Base-by-base conservation (phyloP, 2,888 invertebrate genomes). In the Sycophila texana region DNA sequence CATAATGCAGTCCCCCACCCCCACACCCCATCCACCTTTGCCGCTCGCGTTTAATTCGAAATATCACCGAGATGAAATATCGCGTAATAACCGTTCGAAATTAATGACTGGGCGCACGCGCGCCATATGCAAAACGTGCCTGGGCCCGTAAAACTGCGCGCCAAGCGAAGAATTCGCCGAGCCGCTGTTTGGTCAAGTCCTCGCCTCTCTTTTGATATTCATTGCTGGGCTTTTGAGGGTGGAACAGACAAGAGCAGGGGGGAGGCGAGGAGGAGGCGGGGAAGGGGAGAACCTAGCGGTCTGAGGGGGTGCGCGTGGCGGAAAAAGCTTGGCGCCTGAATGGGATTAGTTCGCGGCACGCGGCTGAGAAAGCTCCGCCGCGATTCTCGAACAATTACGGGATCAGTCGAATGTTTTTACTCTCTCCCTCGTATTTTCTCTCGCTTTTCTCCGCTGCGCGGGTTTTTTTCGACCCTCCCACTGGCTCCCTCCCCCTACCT, bases 41-140 rank as follows among this genome's bases (percentile, higher is more conserved):
- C 39, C 39, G 39, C 39, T 1, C 39, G 10, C 51, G 39, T 71
- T 74, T 71, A 65, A 74, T 71, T 71, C 66, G 51, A 70, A 79
- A 79, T 79, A 70, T 61, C 22, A 58, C n/a, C 20, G 60, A 20
- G 67, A 73, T 77, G 77, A 77, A 71, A 77, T 77, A 77, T 77
- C 65, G 68, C 78, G 61, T 78, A 78, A 78, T 88, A 88, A 88
- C 83, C 83, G 85, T 83, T 84, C 70, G 77, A 83, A 88, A 87
- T 88, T 88, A 88, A 88, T 86, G 84, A 84, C 82, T 83, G 83
- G 47, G 55, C 22, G 20, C 49, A 47, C 51, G 60, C 51, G 20
- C 13, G 26, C 39, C 26, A 68, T 67, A 67, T 75, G 49, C 65
- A 74, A 74, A 74, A 57, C 22, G 22, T 12, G 18, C 57, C 49